phyloP scores from a whole-genome alignment of 2,888 invertebrate species.

The Nymphalis polychloros region DNA sequence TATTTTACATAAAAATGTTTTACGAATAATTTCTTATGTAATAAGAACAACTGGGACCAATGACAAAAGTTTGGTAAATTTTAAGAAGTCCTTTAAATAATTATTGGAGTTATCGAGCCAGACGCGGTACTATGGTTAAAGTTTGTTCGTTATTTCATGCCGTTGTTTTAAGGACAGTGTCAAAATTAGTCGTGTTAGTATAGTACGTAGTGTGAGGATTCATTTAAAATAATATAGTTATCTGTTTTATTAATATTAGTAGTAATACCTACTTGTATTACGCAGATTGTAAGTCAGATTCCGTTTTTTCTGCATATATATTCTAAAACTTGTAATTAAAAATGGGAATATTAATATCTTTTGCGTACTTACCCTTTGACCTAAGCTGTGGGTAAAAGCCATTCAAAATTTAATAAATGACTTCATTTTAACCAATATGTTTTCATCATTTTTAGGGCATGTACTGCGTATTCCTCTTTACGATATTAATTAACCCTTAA shows the following conservation, averaged over 20 bases:
- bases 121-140: conserved; percentile 18
- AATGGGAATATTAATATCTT: too few species aligned
- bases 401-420: background rate
- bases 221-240: background rate
- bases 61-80: conserved; percentile 5
- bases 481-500: background rate
- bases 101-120: conserved; percentile 22
- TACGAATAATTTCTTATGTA: conserved; percentile 16
- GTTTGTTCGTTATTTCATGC: conserved; percentile 27
- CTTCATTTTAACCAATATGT: background rate
- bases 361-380: background rate
- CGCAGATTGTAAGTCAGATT: too few species aligned
- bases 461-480: background rate
- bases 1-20: background rate
- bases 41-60: conserved; percentile 21
- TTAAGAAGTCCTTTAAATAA: conserved; percentile 17
- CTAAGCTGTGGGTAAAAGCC: background rate
- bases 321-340: too few species aligned
- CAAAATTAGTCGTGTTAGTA: background rate
- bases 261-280: too few species aligned
- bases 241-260: background rate
- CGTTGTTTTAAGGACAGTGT: conserved; percentile 10
- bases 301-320: too few species aligned
- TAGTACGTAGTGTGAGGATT: background rate
- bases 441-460: background rate